Evolutionary conservation across 2,113 vertebrate genomes (phyloP), one percentile per base, ranked within the genome.

Genomic region (Mungos mungo): DNA sequence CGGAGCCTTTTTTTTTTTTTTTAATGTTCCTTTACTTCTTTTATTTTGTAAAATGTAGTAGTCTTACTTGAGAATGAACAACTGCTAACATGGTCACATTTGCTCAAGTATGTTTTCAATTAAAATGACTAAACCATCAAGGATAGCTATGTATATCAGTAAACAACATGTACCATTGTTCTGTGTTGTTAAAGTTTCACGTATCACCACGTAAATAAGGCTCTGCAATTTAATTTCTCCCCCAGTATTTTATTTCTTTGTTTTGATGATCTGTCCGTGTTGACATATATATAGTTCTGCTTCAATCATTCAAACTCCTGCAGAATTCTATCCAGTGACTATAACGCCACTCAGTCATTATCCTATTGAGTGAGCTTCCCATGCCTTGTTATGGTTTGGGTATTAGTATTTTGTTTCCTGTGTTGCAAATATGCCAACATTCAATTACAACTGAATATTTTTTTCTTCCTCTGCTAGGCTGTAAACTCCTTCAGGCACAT

Each of bases 311-410:
- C 35, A n/a, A 45, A 23, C 18, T 33, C 7, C 50, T 23, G 0
- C 27, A 4, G 25, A n/a, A 12, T 90, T 77, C 66, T 47, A 1
- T 10, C 38, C 54, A 7, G 3, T 13, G 79, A 38, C 16, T 16
- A 14, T 2, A 13, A 23, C 5, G 2, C 2, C 2, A 1, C 52
- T 76, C n/a, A 15, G 2, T 54, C 35, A 2, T 12, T 76, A 25
- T 31, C 23, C 9, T 35, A 18, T 7, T 10, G 18, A 69, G 2
- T 3, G 8, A 7, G 29, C 11, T 81, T 18, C 76, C 63, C 8
- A 18, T 14, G 69, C 45, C 35, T 52, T 52, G 41, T 19, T 19
- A 4, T 87, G 38, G 86, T 25, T 72, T 31, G 23, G 25, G 16
- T 50, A 14, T 9, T 57, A 8, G 1, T 27, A 9, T n/a, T 83